Base-by-base conservation (phyloP, 2,888 invertebrate species). In the Drosophila falleni region DNA sequence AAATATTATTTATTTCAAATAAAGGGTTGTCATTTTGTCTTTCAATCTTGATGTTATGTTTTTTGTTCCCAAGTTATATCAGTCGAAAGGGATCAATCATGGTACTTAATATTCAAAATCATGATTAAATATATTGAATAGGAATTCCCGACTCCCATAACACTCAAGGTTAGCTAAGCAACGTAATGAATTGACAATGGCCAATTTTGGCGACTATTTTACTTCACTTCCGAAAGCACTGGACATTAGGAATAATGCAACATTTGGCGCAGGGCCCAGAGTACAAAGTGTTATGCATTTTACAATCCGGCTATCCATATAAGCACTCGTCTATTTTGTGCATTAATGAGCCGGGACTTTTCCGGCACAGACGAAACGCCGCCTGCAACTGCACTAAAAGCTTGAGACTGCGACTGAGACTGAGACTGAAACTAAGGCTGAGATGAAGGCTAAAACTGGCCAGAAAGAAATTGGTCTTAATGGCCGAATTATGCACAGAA, bases 401-500 rank as follows among this genome's bases (percentile, higher is more conserved):
- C 64, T 23, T 13, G 13, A 4, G 6, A 31, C 41, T 23, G 2
- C 56, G 16, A 37, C 50, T 5, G 49, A 44, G 35, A 49, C n/a
- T n/a, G 2, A 44, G 29, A 10, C 23, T 8, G 3, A 31, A 2
- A 0, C 8, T 6, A 10, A 31, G 10, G 10, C 29, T 29, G 9
- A 31, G 8, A 29, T 1, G 49, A 29, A 16, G n/a, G 35, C n/a
- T 41, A 16, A 37, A 31, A 31, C 71, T 77, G 81, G 61, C 55
- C 60, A 50, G 59, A 35, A 65, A 42, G 60, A 44, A 72, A 56
- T 70, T 65, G 42, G 62, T 71, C 68, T 78, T 89, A 89, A 85
- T 89, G 89, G 88, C 71, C 73, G 35, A 73, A 84, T 85, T 84
- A 84, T 84, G 82, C 82, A 81, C 51, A 31, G 29, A 54, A 62